Conservation (phyloP, 1,140 invertebrate species). For the Zophobas morio region DNA sequence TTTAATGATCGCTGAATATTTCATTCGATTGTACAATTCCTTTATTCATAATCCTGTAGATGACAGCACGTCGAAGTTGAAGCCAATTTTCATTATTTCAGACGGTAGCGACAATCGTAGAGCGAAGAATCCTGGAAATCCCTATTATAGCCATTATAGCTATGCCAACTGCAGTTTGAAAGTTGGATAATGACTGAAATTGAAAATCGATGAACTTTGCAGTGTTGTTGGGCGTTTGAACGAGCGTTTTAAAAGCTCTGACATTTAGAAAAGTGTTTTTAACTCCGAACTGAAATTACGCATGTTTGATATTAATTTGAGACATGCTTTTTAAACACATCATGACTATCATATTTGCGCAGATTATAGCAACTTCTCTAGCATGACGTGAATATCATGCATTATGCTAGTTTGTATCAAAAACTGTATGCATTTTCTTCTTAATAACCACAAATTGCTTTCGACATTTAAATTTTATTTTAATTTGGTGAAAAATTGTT, state of each 20-base stretch:
- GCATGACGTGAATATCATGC: no score
- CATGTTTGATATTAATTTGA: not conserved
- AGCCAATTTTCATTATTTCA: constrained; percentile 23
- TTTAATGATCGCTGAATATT: not conserved
- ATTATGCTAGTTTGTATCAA: no score
- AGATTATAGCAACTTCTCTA: not conserved
- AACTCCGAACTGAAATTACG: not conserved
- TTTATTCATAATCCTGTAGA: constrained; percentile 1
- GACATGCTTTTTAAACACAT: not conserved
- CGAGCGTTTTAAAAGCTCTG: not conserved
- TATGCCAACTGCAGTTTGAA: not conserved
- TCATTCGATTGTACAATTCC: not conserved
- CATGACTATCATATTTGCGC: not conserved
- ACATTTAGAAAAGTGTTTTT: no score
- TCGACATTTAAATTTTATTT: no score
- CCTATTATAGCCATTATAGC: not conserved
- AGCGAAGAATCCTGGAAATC: constrained; percentile 23
- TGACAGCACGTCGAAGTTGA: constrained; percentile 8
- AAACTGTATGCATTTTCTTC: no score
- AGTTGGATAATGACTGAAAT: constrained; percentile 5
- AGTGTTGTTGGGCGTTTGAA: not conserved
- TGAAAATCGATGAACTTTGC: constrained; percentile 4
- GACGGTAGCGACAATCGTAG: constrained; percentile 9
- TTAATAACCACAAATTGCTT: no score
- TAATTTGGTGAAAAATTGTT: no score